Conservation (phyloP, 2,113 vertebrate genomes). For the Pogonocichla stellata region DNA sequence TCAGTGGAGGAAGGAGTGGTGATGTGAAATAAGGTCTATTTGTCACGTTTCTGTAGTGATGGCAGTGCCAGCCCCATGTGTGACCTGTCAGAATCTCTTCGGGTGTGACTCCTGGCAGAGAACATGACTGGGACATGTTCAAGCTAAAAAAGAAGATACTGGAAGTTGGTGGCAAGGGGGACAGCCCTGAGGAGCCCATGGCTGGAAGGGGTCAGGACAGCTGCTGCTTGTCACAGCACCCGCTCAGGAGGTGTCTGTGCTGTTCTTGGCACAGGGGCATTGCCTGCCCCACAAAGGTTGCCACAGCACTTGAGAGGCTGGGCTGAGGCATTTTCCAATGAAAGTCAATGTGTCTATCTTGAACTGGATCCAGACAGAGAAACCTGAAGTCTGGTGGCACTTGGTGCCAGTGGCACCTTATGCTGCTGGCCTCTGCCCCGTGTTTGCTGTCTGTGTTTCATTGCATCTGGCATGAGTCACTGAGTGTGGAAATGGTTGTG, state of each 20-base stretch:
- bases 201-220: background rate
- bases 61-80: background rate
- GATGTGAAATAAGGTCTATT: background rate
- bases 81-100: background rate
- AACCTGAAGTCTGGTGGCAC: background rate
- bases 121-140: background rate
- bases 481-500: background rate
- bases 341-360: background rate
- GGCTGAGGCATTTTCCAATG: background rate
- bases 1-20: background rate
- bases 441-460: background rate
- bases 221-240: background rate
- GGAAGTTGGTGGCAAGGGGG: background rate
- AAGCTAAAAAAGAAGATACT: background rate
- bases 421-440: fast-evolving
- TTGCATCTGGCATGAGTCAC: background rate
- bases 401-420: background rate
- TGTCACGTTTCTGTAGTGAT: background rate
- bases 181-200: background rate
- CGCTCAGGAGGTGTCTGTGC: fast-evolving
- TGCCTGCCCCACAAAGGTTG: background rate
- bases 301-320: background rate
- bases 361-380: background rate
- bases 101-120: background rate
- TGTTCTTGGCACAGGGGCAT: background rate